These are phyloP conservation scores for Paramormyrops hopkinsi DNA, from an alignment of 2,797 vertebrate species.

Conservation along the genomic window DNA sequence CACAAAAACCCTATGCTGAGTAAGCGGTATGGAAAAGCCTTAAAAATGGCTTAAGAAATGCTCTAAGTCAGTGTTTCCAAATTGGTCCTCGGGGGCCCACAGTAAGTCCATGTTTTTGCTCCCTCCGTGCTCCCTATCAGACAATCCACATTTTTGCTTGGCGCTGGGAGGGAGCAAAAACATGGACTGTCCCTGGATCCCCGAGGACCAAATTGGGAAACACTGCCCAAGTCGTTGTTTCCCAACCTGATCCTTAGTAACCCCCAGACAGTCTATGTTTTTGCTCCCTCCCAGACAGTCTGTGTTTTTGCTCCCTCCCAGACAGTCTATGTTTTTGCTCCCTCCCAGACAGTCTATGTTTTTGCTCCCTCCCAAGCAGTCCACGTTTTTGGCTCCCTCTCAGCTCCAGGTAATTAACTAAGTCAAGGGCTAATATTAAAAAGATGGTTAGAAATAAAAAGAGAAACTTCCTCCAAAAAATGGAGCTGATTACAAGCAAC, in stretches of 20 bases:
- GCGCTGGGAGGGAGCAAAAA: not conserved
- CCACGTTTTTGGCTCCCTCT: not conserved
- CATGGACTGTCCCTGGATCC: not conserved
- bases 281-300: not conserved
- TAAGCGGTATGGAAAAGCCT: not conserved
- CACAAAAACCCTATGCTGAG: not conserved
- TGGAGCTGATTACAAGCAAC: not conserved
- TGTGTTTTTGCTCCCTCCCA: too few species aligned
- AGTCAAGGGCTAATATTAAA: not conserved
- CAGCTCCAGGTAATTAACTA: not conserved
- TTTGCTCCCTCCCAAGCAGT: not conserved
- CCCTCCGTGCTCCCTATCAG: not conserved
- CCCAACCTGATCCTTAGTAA: not conserved
- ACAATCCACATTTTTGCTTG: not conserved
- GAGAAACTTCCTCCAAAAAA: not conserved
- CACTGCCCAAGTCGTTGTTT: not conserved
- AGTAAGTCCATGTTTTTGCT: not conserved
- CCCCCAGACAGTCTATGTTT: not conserved
- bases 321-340: not conserved
- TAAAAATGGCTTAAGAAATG: not conserved
- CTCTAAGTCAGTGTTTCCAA: not conserved
- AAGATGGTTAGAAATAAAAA: not conserved
- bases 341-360: not conserved
- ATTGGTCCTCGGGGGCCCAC: not conserved
- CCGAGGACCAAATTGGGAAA: not conserved